Percentiles rank a stretch among this genome's conserved stretches.
Evolutionary conservation across 2,797 vertebrate genomes (phyloP).

Genomic region (Alosa sapidissima): DNA sequence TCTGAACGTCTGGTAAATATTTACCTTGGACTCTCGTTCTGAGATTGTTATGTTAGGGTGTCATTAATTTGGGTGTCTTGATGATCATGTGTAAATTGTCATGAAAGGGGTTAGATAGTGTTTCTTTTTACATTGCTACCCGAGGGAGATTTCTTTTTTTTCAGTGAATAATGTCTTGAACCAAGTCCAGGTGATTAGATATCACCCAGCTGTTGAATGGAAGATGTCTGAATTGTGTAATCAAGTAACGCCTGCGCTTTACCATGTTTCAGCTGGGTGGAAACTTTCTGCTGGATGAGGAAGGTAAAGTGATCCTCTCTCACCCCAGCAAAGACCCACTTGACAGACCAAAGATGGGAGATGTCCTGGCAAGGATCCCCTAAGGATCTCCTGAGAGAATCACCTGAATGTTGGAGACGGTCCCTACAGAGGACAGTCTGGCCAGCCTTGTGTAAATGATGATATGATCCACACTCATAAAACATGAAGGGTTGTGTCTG

Average conservation of each 20-base stretch:
- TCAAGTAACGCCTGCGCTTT: slow-evolving; percentile 14
- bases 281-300: slow-evolving; percentile 68
- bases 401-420: neutral
- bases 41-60: neutral
- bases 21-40: neutral
- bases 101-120: neutral
- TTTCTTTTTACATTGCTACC: neutral
- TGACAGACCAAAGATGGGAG: slow-evolving; percentile 59
- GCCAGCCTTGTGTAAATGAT: slow-evolving; percentile 63
- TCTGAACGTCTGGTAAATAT: neutral
- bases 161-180: neutral
- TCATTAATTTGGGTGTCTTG: neutral
- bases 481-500: slow-evolving; percentile 62
- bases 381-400: neutral
- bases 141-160: neutral
- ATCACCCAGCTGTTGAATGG: slow-evolving; percentile 3
- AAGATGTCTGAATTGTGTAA: neutral
- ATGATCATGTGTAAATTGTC: neutral
- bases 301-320: slow-evolving; percentile 64
- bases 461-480: slow-evolving; percentile 60
- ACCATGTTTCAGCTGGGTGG: slow-evolving; percentile 69
- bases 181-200: neutral
- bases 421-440: slow-evolving; percentile 45
- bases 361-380: slow-evolving; percentile 52
- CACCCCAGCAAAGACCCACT: slow-evolving; percentile 62